Percentiles rank a stretch among this genome's conserved stretches.
phyloP scores from a whole-genome alignment of 1,140 invertebrate species.

The Cecropterus lyciades region DNA sequence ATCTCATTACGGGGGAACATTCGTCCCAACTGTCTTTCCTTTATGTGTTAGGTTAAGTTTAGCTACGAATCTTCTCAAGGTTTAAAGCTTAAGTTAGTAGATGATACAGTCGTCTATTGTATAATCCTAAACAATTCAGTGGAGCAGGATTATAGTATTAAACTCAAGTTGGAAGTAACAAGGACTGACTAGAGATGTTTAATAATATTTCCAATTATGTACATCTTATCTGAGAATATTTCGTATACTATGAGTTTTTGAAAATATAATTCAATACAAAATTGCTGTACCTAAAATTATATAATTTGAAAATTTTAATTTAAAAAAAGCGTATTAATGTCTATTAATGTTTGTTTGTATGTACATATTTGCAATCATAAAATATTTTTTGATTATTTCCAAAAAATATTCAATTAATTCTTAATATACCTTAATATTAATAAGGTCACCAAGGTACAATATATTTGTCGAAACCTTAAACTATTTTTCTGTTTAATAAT shows the following conservation, averaged over 20 bases:
- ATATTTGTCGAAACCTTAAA: background rate
- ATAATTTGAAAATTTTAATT: too few relatives aligned
- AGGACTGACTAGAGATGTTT: background rate
- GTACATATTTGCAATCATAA: too few relatives aligned
- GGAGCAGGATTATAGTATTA: background rate
- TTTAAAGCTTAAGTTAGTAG: constrained; percentile 43
- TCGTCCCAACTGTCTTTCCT: constrained; percentile 49
- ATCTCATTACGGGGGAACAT: constrained; percentile 75
- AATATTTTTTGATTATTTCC: too few relatives aligned
- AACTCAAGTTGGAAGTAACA: background rate
- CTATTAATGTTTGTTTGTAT: too few relatives aligned
- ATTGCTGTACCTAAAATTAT: too few relatives aligned
- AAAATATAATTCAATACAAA: background rate
- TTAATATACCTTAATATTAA: too few relatives aligned
- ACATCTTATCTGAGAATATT: background rate
- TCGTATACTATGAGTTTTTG: too few relatives aligned
- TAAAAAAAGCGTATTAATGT: too few relatives aligned
- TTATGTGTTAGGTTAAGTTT: constrained; percentile 58
- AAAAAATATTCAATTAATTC: too few relatives aligned
- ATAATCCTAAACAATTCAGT: constrained; percentile 20
- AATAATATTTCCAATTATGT: background rate
- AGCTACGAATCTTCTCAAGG: constrained; percentile 48
- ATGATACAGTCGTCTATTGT: constrained; percentile 1
- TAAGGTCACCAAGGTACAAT: too few relatives aligned
- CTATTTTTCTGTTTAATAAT: background rate